Conservation (phyloP, 2,113 vertebrate species). For the Anhinga rufa region DNA sequence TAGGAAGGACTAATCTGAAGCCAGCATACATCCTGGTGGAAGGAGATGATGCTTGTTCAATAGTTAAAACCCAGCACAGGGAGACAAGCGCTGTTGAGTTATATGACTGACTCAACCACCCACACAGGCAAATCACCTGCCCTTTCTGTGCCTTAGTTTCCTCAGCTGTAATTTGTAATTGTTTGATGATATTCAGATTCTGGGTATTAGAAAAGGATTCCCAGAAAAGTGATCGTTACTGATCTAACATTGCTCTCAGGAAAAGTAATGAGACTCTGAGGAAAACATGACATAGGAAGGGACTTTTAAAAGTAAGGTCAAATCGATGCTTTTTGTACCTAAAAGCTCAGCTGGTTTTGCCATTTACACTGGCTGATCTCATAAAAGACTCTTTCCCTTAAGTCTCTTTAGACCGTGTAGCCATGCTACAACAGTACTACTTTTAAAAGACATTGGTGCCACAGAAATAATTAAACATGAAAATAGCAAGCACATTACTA, state of each 20-base stretch:
- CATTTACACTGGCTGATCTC: not conserved
- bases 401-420: not conserved
- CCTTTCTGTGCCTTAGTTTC: not conserved
- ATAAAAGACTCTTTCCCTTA: not conserved
- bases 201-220: not conserved
- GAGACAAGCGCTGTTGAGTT: not conserved
- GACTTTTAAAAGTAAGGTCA: not conserved
- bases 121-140: not conserved
- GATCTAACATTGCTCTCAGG: not conserved
- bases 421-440: not conserved
- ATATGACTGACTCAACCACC: not conserved
- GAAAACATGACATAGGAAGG: not conserved
- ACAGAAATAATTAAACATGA: not conserved
- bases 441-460: not conserved
- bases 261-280: not conserved
- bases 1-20: not conserved
- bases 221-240: not conserved
- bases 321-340: not conserved
- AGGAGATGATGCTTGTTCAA: not conserved
- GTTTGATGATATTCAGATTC: not conserved
- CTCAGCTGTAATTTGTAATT: not conserved
- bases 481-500: not conserved
- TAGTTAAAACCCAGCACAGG: not conserved
- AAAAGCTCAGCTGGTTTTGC: not conserved
- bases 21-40: not conserved